Evolutionary conservation across 2,113 vertebrate species (phyloP).

Genomic region (Chionis minor): DNA sequence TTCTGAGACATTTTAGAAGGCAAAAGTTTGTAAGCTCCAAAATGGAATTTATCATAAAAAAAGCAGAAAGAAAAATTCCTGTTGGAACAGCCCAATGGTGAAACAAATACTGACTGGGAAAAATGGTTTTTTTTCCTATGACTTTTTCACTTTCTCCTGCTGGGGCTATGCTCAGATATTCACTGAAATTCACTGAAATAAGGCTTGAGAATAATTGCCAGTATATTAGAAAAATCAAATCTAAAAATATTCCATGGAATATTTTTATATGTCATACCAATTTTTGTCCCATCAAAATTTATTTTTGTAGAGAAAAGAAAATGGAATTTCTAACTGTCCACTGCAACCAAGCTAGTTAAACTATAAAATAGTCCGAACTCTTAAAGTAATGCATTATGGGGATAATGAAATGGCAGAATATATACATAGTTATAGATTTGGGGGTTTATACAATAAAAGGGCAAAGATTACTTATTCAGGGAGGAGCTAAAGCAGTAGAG

Average conservation of each 20-base stretch:
- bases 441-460: neutral
- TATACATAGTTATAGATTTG: neutral
- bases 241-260: neutral
- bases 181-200: neutral
- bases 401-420: neutral
- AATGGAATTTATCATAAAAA: neutral
- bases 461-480: neutral
- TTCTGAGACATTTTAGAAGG: neutral
- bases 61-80: neutral
- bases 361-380: neutral
- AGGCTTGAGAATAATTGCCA: neutral
- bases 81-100: accelerated
- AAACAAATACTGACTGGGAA: neutral
- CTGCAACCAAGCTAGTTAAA: neutral
- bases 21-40: neutral
- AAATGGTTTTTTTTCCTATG: neutral
- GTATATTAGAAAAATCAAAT: neutral
- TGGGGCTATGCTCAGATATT: neutral
- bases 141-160: neutral
- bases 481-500: neutral
- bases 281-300: neutral
- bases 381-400: neutral
- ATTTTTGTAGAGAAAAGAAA: neutral
- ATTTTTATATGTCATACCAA: neutral
- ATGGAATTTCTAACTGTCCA: neutral